A percentile compares a stretch with the other conserved stretches of the same genome.
Evolutionary conservation across 2,113 vertebrate species (phyloP).

Genomic region (Dolichallabes microphthalmus): DNA sequence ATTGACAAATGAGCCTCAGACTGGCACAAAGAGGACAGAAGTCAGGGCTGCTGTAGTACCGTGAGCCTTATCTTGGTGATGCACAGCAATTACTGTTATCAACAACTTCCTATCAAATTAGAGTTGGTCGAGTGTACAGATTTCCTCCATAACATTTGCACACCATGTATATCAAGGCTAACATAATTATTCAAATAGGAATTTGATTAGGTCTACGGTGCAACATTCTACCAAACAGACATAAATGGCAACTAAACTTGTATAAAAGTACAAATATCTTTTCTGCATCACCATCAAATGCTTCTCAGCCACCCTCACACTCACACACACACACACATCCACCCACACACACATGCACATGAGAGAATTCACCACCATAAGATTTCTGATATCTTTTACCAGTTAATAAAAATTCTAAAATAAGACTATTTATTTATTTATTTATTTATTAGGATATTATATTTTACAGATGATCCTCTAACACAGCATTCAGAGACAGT

Average conservation of each 20-base stretch:
- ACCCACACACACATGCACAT: not conserved
- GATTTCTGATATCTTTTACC: not conserved
- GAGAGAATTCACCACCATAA: not conserved
- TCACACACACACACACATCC: not conserved
- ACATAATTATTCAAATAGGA: not conserved
- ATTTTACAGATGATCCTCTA: not conserved
- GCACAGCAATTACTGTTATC: not conserved
- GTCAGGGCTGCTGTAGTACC: constrained; percentile 24
- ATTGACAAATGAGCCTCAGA: constrained; percentile 25
- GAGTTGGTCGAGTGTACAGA: not conserved
- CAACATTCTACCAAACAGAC: not conserved
- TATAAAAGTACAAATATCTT: not conserved
- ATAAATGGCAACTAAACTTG: not conserved
- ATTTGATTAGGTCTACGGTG: not conserved
- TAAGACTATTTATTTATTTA: not conserved
- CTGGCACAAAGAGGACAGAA: constrained; percentile 29
- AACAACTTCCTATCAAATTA: not conserved
- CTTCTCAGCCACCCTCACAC: constrained; percentile 9
- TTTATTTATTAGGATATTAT: not conserved
- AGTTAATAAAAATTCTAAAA: not conserved
- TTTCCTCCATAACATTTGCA: not conserved
- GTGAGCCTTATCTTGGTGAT: not conserved
- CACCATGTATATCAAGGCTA: not conserved
- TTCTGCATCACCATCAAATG: not conserved
- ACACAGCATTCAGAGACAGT: not conserved